Evolutionary conservation across 2,797 vertebrate species (phyloP).

Genomic region (Alfaro cultratus): DNA sequence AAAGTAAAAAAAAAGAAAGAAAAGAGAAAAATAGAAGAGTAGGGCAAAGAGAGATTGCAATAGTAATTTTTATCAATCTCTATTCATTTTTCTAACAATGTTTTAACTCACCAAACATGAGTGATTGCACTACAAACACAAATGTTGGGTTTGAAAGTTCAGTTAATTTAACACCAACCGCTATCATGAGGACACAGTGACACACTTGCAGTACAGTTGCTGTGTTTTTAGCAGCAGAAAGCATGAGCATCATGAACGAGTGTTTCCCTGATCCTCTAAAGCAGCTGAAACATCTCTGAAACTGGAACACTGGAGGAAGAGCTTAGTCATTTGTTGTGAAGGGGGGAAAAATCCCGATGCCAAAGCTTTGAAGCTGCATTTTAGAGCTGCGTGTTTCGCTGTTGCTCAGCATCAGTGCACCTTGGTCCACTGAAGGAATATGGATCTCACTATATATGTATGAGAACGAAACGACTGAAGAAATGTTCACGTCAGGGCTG

Average conservation of each 20-base stretch:
- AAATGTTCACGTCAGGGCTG: not conserved
- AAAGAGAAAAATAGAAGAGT: not conserved
- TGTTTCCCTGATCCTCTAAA: not conserved
- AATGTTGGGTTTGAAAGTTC: constrained; percentile 8
- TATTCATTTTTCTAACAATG: not conserved
- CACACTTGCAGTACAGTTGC: not conserved
- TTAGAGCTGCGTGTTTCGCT: not conserved
- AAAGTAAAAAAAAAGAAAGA: not conserved
- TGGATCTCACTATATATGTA: not conserved
- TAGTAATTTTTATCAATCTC: not conserved
- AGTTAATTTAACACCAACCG: constrained; percentile 2
- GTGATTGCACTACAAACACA: not conserved
- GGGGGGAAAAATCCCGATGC: not conserved
- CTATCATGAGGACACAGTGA: constrained; percentile 2
- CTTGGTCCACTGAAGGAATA: not conserved
- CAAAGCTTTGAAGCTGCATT: constrained; percentile 2
- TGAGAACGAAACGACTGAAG: not conserved
- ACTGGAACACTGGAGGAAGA: not conserved
- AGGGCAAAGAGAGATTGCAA: not conserved
- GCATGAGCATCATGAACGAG: not conserved
- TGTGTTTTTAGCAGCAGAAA: not conserved
- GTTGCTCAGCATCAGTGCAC: not conserved
- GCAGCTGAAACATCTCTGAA: constrained; percentile 4
- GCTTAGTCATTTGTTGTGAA: not conserved
- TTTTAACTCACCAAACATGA: not conserved